Base-by-base conservation (phyloP, 2,113 vertebrate genomes). In the Carollia perspicillata region DNA sequence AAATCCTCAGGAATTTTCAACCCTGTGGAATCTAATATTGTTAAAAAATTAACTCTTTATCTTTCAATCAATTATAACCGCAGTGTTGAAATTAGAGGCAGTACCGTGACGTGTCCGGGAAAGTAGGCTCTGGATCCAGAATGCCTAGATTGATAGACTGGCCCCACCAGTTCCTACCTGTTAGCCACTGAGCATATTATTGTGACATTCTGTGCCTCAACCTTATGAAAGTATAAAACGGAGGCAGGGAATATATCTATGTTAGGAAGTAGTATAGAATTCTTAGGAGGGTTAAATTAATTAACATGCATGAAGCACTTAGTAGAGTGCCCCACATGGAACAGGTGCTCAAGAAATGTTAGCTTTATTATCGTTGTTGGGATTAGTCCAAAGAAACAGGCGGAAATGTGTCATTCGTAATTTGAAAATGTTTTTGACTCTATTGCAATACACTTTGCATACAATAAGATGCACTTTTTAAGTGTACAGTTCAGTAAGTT, bases 21-120 rank as follows among this genome's bases (percentile, higher is more conserved):
- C 33, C 35, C 28, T 63, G 2, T 77, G 23, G 3, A 92, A 77
- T 84, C 60, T 75, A 93, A 91, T 42, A 79, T 40, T 85, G 30
- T 49, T 65, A 81, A 75, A 85, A 79, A 91, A 85, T 68, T 66
- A 95, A 88, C 91, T 81, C 51, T 55, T 89, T 95, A 60, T 94
- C 66, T 94, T 94, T 90, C 23, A 33, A 26, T 95, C 37, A 93
- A 44, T 92, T 65, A 23, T 49, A 60, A 78, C 33, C 74, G 23
- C 35, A 77, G 49, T 81, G 74, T 69, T 51, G 68, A 95, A 94
- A 85, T 69, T 30, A 75, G 51, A 90, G 51, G 42, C 35, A 16
- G 8, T 35, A 26, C 35, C 77, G 69, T 0, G 5, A 72, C 49
- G 28, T 66, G 84, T 81, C 74, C 63, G 44, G 44, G 66, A 78